Evolutionary conservation across 2,113 vertebrate genomes (phyloP).

Genomic region (Gymnorhina tibicen): DNA sequence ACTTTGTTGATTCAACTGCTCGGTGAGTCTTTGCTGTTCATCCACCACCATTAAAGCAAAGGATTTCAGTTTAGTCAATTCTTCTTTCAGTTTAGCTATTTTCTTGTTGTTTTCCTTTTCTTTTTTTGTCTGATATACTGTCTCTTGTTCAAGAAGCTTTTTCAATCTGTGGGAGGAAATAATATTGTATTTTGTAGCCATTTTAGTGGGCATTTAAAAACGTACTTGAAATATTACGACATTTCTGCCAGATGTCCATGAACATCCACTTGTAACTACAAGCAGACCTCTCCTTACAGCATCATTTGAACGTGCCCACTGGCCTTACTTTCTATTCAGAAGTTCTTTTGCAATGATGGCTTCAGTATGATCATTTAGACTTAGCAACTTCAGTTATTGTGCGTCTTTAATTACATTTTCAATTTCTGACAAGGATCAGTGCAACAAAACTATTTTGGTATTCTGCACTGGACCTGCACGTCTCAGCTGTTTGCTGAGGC

Average conservation of each 20-base stretch:
- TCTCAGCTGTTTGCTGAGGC: not conserved
- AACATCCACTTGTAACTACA: not conserved
- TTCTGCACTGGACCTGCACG: not conserved
- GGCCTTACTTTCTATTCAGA: not conserved
- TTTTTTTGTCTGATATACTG: constrained; percentile 80
- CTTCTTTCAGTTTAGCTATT: constrained; percentile 83
- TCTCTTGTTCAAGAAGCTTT: constrained; percentile 89
- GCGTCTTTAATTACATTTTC: not conserved
- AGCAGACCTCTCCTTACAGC: not conserved
- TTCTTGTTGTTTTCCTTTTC: constrained; percentile 86
- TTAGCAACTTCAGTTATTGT: not conserved
- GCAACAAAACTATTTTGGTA: not conserved
- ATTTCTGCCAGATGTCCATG: not conserved
- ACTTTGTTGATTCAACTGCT: constrained; percentile 84
- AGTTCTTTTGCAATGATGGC: not conserved
- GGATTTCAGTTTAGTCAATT: constrained; percentile 92
- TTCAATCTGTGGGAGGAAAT: constrained; percentile 84
- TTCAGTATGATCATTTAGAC: not conserved
- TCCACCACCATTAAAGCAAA: constrained; percentile 96
- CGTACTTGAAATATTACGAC: not conserved
- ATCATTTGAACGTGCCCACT: not conserved
- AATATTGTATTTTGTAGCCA: constrained; percentile 24
- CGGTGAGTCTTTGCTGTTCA: constrained; percentile 89
- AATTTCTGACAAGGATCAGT: not conserved
- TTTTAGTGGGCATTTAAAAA: not conserved